Conservation (phyloP, 2,888 invertebrate genomes). For the Globia sparganii region DNA sequence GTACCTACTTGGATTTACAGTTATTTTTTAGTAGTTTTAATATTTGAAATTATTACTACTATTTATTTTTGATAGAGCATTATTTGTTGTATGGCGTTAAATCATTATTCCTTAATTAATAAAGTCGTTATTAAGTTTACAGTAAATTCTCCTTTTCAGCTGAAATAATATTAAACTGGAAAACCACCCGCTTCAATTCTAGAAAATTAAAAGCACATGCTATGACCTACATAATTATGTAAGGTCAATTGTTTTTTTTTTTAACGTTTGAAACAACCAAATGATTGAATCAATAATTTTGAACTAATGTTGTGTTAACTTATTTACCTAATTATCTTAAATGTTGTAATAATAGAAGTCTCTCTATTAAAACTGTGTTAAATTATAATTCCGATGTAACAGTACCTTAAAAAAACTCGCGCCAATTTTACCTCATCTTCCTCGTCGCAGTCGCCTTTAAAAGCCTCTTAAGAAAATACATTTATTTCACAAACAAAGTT, state of each 20-base stretch:
- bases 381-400: not conserved
- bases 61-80: not conserved
- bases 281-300: not conserved
- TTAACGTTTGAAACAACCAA: not conserved
- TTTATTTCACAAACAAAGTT: constrained; percentile 49
- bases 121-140: too few species aligned
- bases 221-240: not conserved
- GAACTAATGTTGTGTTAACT: not conserved
- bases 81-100: not conserved
- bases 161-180: too few species aligned
- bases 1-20: not conserved
- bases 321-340: not conserved
- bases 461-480: constrained; percentile 21
- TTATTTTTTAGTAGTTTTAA: not conserved
- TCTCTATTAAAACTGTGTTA: not conserved
- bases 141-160: not conserved
- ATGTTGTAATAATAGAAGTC: too few species aligned
- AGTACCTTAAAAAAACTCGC: not conserved
- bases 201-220: too few species aligned
- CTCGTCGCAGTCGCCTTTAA: not conserved
- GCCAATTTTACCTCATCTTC: not conserved
- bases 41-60: not conserved
- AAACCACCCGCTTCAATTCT: not conserved
- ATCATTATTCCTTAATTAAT: not conserved
- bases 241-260: not conserved